Evolutionary conservation across 2,797 vertebrate species (phyloP), one percentile per base, ranked within the genome.

Genomic region (Muscicapa striata): DNA sequence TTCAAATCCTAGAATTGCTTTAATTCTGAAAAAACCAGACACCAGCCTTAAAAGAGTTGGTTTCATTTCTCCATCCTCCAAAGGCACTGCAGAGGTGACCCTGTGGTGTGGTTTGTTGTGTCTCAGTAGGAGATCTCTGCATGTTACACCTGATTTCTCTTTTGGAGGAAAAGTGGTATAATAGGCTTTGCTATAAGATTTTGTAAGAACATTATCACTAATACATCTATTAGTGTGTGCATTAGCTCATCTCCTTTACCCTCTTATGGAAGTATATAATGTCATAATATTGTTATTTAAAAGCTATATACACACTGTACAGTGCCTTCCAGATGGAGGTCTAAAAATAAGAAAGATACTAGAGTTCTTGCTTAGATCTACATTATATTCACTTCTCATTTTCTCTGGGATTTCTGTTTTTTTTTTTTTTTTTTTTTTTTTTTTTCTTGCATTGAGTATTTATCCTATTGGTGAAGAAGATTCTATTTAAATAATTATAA

Each of bases 401-500:
- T 94, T 79, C 59, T 75, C 15, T 46, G 17, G 29, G 21, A 32
- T 70, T 76, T 84, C 51, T 89, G 2, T 26, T 6, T 48, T 36
- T 36, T 36, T 36, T 10, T 36, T 9, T 36, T 46, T 86, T 85
- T 77, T 45, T 1, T 46, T 66, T 70, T 32, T 9, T 15, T 82
- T 94, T 95, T 55, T 75, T 67, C 15, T 76, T 67, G 18, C 41
- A 32, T 32, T 70, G 57, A 12, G 4, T 57, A 52, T 84, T 95
- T 58, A 15, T 73, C 74, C 34, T 74, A 20, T 79, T 73, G 15
- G 72, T 67, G 75, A 64, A 74, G 29, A 59, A 27, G 38, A 70
- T 89, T 91, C 55, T 76, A 81, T 73, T 81, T 93, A 57, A 93
- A 90, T 61, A 80, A 80, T 82, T 91, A n/a, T 12, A 57, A 86